Evolutionary conservation across 2,888 invertebrate genomes (phyloP), one percentile per base, ranked within the genome.

Genomic region (Chorisops tibialis): DNA sequence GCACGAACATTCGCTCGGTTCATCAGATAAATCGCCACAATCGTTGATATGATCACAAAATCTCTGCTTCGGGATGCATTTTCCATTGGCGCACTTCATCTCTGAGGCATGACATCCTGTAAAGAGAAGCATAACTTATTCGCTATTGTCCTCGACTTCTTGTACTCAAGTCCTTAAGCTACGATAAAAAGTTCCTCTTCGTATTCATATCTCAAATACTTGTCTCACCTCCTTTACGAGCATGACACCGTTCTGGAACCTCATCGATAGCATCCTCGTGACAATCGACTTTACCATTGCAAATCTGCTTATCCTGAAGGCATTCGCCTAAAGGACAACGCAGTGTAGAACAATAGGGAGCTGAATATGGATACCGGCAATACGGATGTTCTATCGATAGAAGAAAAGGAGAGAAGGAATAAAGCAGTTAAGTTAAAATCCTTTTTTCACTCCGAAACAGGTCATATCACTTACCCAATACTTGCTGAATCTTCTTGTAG

Each of bases 21-120:
- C 92, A 70, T 92, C 92, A 4, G 85, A 85, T 14, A 81, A 80
- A 71, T 91, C 91, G 0, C 80, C 82, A 71, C 92, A 92, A 70
- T 91, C 87, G 35, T 83, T 74, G 0, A 76, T 73, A 12, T 83
- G 83, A 70, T 92, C 82, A 70, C 88, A 88, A 71, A 88, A 91
- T 38, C 81, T 76, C 30, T 81, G 80, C 71, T 90, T 90, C 0
- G 83, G 78, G 9, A 91, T 75, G 72, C 92, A 92, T 63, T 81
- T 81, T 1, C 85, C 85, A 66, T 84, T 85, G 6, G 74, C 76
- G 69, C 91, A 92, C 71, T 83, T 85, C 67, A 91, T 74, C 71
- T 90, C 83, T 0, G 83, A 81, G 14, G 79, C 75, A 0, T 76
- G 76, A 73, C 91, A 91, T 68, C 78, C 89, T 89, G 72, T 11